phyloP scores from a whole-genome alignment of 2,797 vertebrate species.

The Alauda arvensis region DNA sequence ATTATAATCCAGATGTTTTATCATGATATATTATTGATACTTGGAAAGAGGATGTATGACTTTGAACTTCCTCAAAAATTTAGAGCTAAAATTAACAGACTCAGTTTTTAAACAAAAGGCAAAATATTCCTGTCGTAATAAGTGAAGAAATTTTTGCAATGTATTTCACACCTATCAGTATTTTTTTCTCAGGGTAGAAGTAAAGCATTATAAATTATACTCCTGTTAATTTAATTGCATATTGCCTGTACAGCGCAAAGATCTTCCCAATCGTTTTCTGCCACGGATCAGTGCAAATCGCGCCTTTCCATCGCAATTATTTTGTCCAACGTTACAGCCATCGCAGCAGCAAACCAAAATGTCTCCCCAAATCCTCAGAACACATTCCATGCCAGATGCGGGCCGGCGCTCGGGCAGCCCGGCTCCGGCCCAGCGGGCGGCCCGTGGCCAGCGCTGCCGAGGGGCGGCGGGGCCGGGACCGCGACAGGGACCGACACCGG shows the following conservation, averaged over 20 bases:
- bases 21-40: not conserved
- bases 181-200: not conserved
- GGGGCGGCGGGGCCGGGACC: not conserved
- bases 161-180: not conserved
- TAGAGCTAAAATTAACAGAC: not conserved
- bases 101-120: not conserved
- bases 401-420: accelerated
- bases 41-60: not conserved
- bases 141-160: not conserved
- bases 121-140: not conserved
- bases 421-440: not conserved
- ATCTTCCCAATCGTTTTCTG: not conserved
- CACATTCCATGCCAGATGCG: not conserved
- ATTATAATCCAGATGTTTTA: not conserved
- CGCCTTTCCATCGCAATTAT: not conserved
- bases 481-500: not conserved
- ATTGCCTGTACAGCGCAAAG: not conserved
- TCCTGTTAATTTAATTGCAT: not conserved
- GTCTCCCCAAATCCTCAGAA: not conserved
- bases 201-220: not conserved
- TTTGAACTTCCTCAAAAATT: not conserved
- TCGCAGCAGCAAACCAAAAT: not conserved
- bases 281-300: not conserved
- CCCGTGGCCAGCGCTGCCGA: not conserved
- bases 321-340: not conserved